Evolutionary conservation across 2,797 vertebrate genomes (phyloP).

Genomic region (Sebastes diaconus): DNA sequence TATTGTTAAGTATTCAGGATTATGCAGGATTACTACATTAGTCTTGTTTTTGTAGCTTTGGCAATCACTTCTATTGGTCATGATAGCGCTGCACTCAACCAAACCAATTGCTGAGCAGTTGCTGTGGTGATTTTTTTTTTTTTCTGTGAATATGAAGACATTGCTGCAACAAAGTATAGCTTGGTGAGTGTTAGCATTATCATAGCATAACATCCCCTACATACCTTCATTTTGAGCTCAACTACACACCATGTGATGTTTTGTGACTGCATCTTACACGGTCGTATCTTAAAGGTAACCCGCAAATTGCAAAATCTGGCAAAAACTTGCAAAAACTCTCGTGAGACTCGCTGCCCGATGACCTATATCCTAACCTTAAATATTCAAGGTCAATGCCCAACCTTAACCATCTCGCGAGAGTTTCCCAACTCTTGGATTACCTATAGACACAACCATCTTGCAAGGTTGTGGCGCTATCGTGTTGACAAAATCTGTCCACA

Average conservation of each 20-base stretch:
- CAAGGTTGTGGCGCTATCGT: not conserved
- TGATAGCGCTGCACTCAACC: not conserved
- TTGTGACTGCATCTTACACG: too few relatives aligned
- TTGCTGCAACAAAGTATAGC: not conserved
- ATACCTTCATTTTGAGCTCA: too few relatives aligned
- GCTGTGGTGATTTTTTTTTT: not conserved
- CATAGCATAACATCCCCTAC: too few relatives aligned
- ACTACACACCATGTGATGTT: too few relatives aligned
- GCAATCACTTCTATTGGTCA: not conserved
- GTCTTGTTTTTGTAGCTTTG: not conserved
- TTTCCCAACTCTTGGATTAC: too few relatives aligned
- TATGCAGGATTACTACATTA: not conserved
- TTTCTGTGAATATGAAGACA: not conserved
- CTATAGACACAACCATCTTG: not conserved
- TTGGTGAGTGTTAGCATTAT: not conserved
- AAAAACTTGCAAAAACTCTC: too few relatives aligned
- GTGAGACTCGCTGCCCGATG: too few relatives aligned
- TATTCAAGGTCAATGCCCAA: too few relatives aligned
- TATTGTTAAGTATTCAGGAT: not conserved
- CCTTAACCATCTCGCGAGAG: too few relatives aligned
- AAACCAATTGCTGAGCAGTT: not conserved
- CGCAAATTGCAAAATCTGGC: too few relatives aligned
- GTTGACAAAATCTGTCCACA: not conserved
- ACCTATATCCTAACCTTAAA: too few relatives aligned
- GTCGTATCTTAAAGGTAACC: too few relatives aligned